Base-by-base conservation (phyloP, 2,113 vertebrate species). In the Oplegnathus fasciatus region DNA sequence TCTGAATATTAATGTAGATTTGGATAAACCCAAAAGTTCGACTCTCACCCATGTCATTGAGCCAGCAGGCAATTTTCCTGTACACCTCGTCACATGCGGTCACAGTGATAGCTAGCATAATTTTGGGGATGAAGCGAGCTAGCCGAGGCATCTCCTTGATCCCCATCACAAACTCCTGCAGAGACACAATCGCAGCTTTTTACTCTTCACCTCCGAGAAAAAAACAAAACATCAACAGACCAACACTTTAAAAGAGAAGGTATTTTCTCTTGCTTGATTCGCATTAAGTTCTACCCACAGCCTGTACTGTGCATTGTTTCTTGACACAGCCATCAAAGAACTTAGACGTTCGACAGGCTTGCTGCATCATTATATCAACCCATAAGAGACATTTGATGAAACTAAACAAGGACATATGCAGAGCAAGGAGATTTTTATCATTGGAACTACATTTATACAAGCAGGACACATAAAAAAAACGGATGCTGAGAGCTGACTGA, bases 21-120 rank as follows among this genome's bases (percentile, higher is more conserved):
- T 46, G 55, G 10, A 72, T 26, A 17, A 60, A n/a, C 48, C 20
- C 37, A 30, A 24, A 14, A 20, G 24, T 9, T 70, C 1, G 10
- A 66, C 42, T 48, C 94, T 78, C 94, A 99, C 98, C 98, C 98
- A 99, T 98, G 94, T 99, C 97, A 1, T 99, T 99, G 88, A 99
- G 96, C 97, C 98, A 99, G 89, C 97, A 96, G 37, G 98, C 98
- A 0, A 99, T 97, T 93, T 98, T 99, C 94, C 97, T 97, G 96
- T 99, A 99, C 91, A 97, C 96, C 93, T 99, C 98, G 0, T 99
- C 97, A 48, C 97, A 98, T 60, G 96, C 94, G 0, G 96, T 97
- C 96, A 99, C 97, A 93, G 98, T 97, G 95, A 98, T 87, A 22
- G 98, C 98, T 60, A 99, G 95, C 93, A 97, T 91, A 64, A 99